Evolutionary conservation across 1,140 invertebrate species (phyloP).

Genomic region (Belonocnema kinseyi): DNA sequence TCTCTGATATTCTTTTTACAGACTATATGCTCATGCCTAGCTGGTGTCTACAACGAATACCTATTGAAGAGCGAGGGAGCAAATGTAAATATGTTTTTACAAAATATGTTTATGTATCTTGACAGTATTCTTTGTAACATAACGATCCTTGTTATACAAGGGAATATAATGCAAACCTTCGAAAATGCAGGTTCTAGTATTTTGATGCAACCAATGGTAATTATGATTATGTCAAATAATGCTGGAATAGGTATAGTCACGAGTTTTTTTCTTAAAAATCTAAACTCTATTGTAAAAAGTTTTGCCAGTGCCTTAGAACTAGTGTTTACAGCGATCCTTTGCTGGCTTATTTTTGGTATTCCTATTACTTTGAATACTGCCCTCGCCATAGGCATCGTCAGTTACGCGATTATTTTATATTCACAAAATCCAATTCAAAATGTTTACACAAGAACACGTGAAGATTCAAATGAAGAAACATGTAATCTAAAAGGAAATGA

Average conservation of each 20-base stretch:
- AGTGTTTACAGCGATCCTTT: slow-evolving; percentile 92
- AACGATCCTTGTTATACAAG: slow-evolving; percentile 81
- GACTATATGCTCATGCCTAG: slow-evolving; percentile 94
- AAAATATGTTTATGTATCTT: slow-evolving; percentile 97
- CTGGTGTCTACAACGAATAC: slow-evolving; percentile 98
- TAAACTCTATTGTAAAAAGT: slow-evolving; percentile 97
- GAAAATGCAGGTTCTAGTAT: slow-evolving; percentile 72
- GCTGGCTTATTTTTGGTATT: slow-evolving; percentile 92
- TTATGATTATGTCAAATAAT: slow-evolving; percentile 92
- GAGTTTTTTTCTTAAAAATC: slow-evolving; percentile 93
- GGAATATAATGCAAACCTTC: slow-evolving; percentile 79
- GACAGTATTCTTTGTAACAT: slow-evolving; percentile 95
- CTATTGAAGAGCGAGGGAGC: slow-evolving; percentile 90
- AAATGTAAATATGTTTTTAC: slow-evolving; percentile 92
- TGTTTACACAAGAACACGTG: slow-evolving; percentile 44
- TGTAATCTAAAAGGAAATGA: slow-evolving; percentile 3
- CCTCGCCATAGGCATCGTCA: slow-evolving; percentile 89
- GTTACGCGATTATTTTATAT: slow-evolving; percentile 90
- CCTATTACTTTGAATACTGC: slow-evolving; percentile 89
- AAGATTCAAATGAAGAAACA: slow-evolving; percentile 34
- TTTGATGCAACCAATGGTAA: slow-evolving; percentile 76
- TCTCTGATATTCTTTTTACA: slow-evolving; percentile 76
- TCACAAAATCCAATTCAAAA: slow-evolving; percentile 89
- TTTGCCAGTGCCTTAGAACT: slow-evolving; percentile 96
- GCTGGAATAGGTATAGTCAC: slow-evolving; percentile 94